These are phyloP conservation scores for Neosilurus hyrtlii DNA, from an alignment of 2,797 vertebrate species.

Conservation along the genomic window DNA sequence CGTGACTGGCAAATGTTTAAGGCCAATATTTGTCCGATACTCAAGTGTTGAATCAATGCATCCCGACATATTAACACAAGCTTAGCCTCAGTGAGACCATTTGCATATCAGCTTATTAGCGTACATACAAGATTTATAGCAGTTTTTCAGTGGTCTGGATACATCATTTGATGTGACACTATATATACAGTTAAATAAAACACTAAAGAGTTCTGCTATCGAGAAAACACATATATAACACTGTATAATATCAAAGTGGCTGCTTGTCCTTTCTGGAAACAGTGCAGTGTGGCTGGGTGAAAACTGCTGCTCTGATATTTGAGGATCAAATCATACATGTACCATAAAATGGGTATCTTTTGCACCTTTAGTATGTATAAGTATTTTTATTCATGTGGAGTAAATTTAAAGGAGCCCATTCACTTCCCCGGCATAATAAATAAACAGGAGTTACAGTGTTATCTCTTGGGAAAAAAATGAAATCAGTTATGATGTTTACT, in stretches of 20 bases:
- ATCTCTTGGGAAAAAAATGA: too few species aligned
- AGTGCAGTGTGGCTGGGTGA: constrained; percentile 10
- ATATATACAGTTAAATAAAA: not conserved
- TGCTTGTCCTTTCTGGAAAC: not conserved
- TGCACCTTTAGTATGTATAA: not conserved
- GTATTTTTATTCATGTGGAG: not conserved
- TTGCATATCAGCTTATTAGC: constrained; percentile 8
- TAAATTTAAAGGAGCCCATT: not conserved
- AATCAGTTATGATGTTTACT: too few species aligned
- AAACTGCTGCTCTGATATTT: not conserved
- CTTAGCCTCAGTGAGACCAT: not conserved
- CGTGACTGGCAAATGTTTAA: not conserved
- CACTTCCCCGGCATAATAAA: too few species aligned
- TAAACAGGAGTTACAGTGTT: too few species aligned
- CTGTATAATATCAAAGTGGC: not conserved
- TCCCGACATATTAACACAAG: not conserved
- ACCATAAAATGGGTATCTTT: not conserved
- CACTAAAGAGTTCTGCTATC: not conserved
- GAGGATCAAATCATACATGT: not conserved
- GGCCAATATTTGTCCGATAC: not conserved
- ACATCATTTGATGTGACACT: not conserved
- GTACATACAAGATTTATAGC: not conserved
- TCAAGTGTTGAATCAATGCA: not conserved
- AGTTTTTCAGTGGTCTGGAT: not conserved
- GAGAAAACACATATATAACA: not conserved